Conservation (phyloP, 2,113 vertebrate genomes). For the Siniperca chuatsi region DNA sequence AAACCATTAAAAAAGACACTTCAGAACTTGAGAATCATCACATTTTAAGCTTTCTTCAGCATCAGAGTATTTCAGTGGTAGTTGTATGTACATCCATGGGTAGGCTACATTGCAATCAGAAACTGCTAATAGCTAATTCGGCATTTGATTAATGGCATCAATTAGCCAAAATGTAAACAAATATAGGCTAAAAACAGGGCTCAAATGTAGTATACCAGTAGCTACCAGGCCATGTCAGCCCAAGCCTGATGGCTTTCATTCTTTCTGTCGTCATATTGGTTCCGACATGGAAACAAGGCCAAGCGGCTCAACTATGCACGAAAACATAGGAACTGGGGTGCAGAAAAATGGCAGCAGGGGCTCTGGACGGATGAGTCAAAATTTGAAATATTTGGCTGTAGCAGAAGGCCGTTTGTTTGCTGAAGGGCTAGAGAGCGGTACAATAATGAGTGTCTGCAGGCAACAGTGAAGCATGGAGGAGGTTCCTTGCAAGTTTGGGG, state of each 20-base stretch:
- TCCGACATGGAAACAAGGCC: too few relatives aligned
- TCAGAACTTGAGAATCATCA: not conserved
- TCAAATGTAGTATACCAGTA: not conserved
- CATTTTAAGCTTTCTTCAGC: not conserved
- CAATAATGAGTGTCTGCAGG: too few relatives aligned
- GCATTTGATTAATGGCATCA: not conserved
- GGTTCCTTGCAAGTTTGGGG: too few relatives aligned
- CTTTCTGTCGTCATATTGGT: not conserved
- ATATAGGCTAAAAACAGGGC: not conserved
- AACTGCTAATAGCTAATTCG: not conserved
- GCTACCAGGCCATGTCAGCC: not conserved
- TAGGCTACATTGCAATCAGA: not conserved
- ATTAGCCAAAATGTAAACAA: not conserved
- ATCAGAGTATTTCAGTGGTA: not conserved
- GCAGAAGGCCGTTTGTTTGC: too few relatives aligned
- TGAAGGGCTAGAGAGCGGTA: too few relatives aligned
- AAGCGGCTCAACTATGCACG: too few relatives aligned
- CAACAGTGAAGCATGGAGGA: too few relatives aligned
- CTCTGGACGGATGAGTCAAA: too few relatives aligned
- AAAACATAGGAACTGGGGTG: too few relatives aligned
- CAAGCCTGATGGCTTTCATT: not conserved
- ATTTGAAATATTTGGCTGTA: too few relatives aligned
- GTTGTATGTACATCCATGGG: not conserved
- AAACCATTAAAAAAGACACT: not conserved
- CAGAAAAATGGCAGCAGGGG: too few relatives aligned